Percentiles rank a stretch among this genome's conserved stretches.
phyloP scores from a whole-genome alignment of 35 echinoderm and acorn worm species.

The Chiridota heheva region DNA sequence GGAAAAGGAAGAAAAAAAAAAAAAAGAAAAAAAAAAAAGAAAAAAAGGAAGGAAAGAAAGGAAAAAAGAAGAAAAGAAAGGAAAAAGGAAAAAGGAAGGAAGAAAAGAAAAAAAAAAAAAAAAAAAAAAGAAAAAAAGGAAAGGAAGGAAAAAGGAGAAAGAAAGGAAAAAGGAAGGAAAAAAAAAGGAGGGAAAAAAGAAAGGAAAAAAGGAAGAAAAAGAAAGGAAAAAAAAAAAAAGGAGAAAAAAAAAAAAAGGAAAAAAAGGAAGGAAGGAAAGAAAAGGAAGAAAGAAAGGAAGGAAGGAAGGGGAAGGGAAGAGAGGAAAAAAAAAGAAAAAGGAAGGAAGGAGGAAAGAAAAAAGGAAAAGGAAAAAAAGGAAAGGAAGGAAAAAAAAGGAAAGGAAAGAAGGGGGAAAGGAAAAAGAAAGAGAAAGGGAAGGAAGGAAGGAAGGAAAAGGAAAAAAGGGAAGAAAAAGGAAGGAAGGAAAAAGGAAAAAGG shows the following conservation, averaged over 20 bases:
- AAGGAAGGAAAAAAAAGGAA: neutral
- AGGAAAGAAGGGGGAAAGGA: neutral
- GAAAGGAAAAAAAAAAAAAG: neutral
- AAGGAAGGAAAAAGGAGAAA: neutral
- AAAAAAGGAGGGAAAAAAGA: neutral
- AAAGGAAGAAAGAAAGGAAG: neutral
- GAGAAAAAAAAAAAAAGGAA: neutral
- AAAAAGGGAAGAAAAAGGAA: neutral
- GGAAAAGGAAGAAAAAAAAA: neutral
- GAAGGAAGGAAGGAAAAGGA: neutral
- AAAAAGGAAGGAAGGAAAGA: neutral
- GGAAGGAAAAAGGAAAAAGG: neutral
- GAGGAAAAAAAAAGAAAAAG: neutral
- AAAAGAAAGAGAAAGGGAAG: neutral
- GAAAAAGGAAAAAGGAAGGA: neutral
- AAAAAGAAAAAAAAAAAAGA: neutral
- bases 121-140: neutral
- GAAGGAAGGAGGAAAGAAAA: neutral
- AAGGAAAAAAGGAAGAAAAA: neutral
- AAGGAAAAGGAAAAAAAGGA: neutral
- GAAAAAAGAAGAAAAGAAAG: neutral
- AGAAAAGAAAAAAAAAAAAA: neutral
- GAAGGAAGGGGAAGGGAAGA: neutral
- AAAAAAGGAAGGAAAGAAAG: neutral
- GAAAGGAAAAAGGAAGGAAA: neutral